phyloP scores from a whole-genome alignment of 2,888 invertebrate genomes.

The Xestia ashworthii region DNA sequence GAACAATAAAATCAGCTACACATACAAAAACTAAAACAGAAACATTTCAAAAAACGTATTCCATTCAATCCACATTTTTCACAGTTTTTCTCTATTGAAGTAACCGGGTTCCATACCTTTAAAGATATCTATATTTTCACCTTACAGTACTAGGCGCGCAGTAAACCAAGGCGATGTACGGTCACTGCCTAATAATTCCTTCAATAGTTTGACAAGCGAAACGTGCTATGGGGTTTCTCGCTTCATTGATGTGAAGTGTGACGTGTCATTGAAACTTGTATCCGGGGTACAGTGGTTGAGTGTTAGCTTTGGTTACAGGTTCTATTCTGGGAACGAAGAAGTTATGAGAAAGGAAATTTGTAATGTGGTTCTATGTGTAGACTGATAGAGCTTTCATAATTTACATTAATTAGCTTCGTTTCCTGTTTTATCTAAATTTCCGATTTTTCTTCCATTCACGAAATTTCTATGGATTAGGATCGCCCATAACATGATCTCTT shows the following conservation, averaged over 20 bases:
- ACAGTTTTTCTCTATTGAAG: constrained; percentile 1
- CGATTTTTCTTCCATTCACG: background rate
- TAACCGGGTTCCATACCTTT: constrained; percentile 53
- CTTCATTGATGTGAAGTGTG: constrained; percentile 52
- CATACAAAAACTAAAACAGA: background rate
- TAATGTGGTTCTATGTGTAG: background rate
- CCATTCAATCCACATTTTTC: background rate
- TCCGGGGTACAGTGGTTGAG: constrained; percentile 1
- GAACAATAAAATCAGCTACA: background rate
- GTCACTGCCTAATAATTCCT: constrained; percentile 49
- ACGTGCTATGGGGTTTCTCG: constrained; percentile 33
- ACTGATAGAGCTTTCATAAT: constrained; percentile 23
- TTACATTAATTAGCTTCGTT: constrained; percentile 20
- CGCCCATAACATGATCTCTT: background rate
- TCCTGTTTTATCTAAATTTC: background rate
- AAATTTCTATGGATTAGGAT: background rate
- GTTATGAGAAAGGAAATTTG: background rate
- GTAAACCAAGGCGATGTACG: constrained; percentile 34
- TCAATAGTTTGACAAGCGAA: constrained; percentile 50
- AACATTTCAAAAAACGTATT: background rate
- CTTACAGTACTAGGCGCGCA: constrained; percentile 50
- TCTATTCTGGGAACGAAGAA: constrained; percentile 10
- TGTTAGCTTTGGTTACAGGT: constrained; percentile 4
- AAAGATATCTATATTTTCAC: constrained; percentile 30
- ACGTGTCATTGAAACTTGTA: constrained; percentile 39